A percentile compares a stretch with the other conserved stretches of the same genome.
Evolutionary conservation across 2,113 vertebrate genomes (phyloP).

Genomic region (Orthonyx spaldingii): DNA sequence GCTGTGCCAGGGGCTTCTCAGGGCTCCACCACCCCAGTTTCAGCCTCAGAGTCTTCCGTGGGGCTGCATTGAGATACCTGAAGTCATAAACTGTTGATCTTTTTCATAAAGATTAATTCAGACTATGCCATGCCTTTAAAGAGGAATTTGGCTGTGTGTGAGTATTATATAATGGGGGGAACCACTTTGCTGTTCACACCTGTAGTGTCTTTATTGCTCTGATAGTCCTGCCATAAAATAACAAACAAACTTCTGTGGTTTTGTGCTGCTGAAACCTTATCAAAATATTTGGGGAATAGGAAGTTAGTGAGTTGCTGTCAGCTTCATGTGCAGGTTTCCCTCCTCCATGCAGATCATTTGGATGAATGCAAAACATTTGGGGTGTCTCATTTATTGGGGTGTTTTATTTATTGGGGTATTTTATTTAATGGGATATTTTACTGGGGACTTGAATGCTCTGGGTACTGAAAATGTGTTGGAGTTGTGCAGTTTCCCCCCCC

Average conservation of each 20-base stretch:
- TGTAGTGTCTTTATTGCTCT: not conserved
- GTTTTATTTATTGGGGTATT: not conserved
- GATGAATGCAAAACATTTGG: not conserved
- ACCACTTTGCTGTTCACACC: not conserved
- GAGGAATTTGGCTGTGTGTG: not conserved
- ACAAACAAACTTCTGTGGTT: not conserved
- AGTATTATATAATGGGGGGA: accelerated
- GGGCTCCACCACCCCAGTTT: accelerated
- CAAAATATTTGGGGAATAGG: not conserved
- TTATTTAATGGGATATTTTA: too few species aligned
- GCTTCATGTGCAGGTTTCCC: not conserved
- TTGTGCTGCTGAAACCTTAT: not conserved
- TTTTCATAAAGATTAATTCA: not conserved
- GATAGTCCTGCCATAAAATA: not conserved
- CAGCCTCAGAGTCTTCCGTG: not conserved
- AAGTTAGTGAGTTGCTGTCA: not conserved
- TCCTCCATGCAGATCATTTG: accelerated
- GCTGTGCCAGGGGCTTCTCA: not conserved
- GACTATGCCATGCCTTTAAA: not conserved
- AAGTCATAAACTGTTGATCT: not conserved
- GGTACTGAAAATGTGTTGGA: not conserved
- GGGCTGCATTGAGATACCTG: not conserved
- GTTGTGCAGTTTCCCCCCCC: not conserved
- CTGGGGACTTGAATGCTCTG: not conserved
- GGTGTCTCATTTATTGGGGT: not conserved